Base-by-base conservation (phyloP, 2,888 invertebrate species). In the Plutella xylostella region DNA sequence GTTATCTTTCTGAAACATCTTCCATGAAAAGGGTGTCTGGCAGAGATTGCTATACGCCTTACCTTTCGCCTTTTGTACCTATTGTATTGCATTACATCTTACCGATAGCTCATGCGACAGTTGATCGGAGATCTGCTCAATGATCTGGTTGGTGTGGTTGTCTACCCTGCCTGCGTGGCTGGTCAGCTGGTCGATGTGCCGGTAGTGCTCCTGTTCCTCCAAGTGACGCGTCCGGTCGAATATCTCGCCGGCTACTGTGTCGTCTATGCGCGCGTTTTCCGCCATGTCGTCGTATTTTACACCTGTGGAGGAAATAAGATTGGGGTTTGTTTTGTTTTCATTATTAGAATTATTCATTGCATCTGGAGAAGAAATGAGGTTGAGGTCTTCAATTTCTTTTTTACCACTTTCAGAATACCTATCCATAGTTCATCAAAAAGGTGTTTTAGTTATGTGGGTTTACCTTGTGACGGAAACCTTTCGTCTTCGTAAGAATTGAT, bases 391-490 rank as follows among this genome's bases (percentile, higher is more conserved):
- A n/a, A n/a, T n/a, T n/a, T n/a, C n/a, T n/a, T n/a, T n/a, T n/a
- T n/a, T n/a, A n/a, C n/a, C n/a, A n/a, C n/a, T n/a, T n/a, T n/a
- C n/a, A n/a, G n/a, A n/a, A n/a, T n/a, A n/a, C n/a, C n/a, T n/a
- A n/a, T n/a, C n/a, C n/a, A n/a, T n/a, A n/a, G n/a, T n/a, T n/a
- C n/a, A n/a, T n/a, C n/a, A n/a, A n/a, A n/a, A n/a, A n/a, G n/a
- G n/a, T n/a, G n/a, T n/a, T n/a, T n/a, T n/a, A n/a, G n/a, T n/a
- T n/a, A 28, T 3, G 7, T 28, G 11, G 31, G 17, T n/a, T 22
- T 55, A 80, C 82, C 80, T 72, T 75, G 74, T 3, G 82, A 82
- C n/a, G 80, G 82, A 49, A 65, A 82, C 31, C 80, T 62, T 0
- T 68, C 57, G 46, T 82, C 80, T 22, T 71, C 69, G 46, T 67